Conservation (phyloP, 2,888 invertebrate species). For the Phalera bucephala region DNA sequence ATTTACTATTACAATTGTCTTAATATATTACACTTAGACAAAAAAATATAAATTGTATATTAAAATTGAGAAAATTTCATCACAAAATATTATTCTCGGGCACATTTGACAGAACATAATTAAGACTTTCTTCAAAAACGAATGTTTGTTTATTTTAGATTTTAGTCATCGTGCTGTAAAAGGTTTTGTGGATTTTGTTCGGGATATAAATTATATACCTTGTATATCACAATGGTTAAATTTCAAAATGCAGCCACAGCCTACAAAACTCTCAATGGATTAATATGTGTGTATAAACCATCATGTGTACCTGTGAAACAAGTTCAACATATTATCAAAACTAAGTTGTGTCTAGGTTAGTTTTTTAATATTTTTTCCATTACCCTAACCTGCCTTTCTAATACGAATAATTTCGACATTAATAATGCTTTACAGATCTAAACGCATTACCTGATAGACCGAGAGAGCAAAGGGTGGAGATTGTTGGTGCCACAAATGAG, state of each 20-base stretch:
- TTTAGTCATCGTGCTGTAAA: no score
- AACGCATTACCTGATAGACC: conserved; percentile 86
- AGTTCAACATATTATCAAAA: conserved; percentile 82
- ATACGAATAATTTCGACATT: not conserved
- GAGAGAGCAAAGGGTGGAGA: conserved; percentile 81
- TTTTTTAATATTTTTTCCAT: not conserved
- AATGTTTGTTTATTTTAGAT: no score
- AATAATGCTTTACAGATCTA: conserved; percentile 82
- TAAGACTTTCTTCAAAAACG: no score
- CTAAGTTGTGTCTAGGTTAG: conserved; percentile 87
- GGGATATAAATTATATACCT: no score
- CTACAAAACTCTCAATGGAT: conserved; percentile 87
- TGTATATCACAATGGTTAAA: no score
- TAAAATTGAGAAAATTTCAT: no score
- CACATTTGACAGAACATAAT: no score
- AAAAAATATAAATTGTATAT: no score
- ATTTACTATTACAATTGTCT: no score
- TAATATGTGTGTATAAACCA: conserved; percentile 92
- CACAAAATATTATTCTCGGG: no score
- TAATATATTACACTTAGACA: no score
- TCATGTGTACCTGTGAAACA: conserved; percentile 78
- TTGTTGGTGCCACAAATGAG: conserved; percentile 85
- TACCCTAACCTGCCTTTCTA: not conserved
- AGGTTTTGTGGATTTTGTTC: no score
- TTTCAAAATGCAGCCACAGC: conserved; percentile 79